Base-by-base conservation (phyloP, 2,797 vertebrate genomes). In the Gambusia yucatana region DNA sequence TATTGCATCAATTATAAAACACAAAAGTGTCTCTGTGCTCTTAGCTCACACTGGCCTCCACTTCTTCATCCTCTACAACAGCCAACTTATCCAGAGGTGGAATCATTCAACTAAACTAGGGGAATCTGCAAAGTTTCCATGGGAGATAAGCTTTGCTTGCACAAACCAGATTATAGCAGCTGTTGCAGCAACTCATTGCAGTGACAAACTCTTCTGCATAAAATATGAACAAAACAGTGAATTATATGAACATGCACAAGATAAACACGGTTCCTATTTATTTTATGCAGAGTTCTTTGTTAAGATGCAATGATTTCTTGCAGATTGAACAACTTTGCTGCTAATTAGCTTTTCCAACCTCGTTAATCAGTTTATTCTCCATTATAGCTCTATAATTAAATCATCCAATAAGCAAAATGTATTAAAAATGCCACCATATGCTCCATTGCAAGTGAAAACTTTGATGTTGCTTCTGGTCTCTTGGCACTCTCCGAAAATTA, bases 1-100 rank as follows among this genome's bases (percentile, higher is more conserved):
- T 85, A 87, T 92, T 86, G 79, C 84, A 86, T 89, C 81, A 91
- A 85, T 93, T 94, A 89, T 63, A 83, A 89, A 87, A 81, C 82
- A 93, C 93, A 95, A 89, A 78, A 85, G 84, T 16, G 43, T 22
- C 84, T 91, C 89, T 94, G 93, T 94, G 75, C 76, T 86, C 63
- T 1, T 77, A 61, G 83, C 69, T 65, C 79, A 76, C 80, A 77
- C 80, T 86, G 87, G 80, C 78, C 85, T 84, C 84, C 82, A 70
- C 52, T 57, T 83, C 72, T 74, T 73, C 77, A 84, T 72, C 61
- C 63, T 85, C 72, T 70, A 76, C 77, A 84, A 83, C 78, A 82
- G 77, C 33, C 76, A 87, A 77, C 74, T 48, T 61, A 88, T 90
- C 65, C 73, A 59, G 47, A 70, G 50, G 52, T 55, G 70, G 74